Base-by-base conservation (phyloP, 1,140 invertebrate species). In the Phymorhynchus buccinoides region DNA sequence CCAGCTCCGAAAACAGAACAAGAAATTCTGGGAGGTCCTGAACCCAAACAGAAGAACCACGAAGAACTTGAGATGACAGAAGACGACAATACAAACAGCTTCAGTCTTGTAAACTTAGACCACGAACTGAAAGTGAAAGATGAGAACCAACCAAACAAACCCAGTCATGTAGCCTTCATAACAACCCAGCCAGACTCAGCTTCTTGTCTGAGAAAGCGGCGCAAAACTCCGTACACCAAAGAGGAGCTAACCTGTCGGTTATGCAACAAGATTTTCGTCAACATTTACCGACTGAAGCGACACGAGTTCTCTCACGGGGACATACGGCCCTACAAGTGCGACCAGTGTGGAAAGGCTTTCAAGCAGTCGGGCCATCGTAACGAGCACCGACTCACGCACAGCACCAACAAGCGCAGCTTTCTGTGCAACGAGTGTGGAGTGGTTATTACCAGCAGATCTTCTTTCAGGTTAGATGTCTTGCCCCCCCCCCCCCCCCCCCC, bases 351-450 rank as follows among this genome's bases (percentile, higher is more conserved):
- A 16, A 87, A 87, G 66, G 84, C 80, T 30, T 87, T 87, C 77
- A 87, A 87, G 71, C 86, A 87, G 66, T 79, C 84, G 4, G 86
- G 86, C 4, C 86, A 87, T 39, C 62, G 86, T 2, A 87, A 87
- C 77, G 86, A 87, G 44, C 86, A 87, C 48, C 42, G 84, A 27
- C 84, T 84, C 30, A 87, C 84, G 42, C 86, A 87, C 68, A 80
- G 85, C 73, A 68, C 71, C 14, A 48, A 56, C n/a, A 79, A 68
- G n/a, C 77, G 79, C 30, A 68, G 84, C 77, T 87, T 87, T 68
- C 66, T 87, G 32, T 87, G 86, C 48, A 85, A 85, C 77, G 42
- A 77, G 37, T 87, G 86, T 56, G 86, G 86, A 0, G 86, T 87
- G 52, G 81, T 87, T 48, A 85, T 87, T 30, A 77, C 56, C 62